Evolutionary conservation across 2,888 invertebrate genomes (phyloP), one percentile per base, ranked within the genome.

Genomic region (Hanleya hanleyi): DNA sequence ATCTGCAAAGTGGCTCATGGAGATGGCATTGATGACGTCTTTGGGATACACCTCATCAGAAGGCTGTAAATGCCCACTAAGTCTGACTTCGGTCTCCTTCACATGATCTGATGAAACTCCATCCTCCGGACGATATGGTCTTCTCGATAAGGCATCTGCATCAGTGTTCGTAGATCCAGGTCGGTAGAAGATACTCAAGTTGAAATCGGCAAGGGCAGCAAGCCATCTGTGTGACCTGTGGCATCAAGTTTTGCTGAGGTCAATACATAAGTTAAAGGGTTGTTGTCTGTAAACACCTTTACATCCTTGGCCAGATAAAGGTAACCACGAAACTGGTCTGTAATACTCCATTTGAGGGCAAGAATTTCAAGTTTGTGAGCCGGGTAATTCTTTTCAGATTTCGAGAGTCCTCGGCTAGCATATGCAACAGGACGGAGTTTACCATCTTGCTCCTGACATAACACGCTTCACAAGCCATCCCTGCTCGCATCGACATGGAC

Each of bases 261-360:
- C 0, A 73, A 50, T 7, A 69, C 61, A 57, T 72, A 75, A 1
- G 72, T 75, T 9, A 69, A 66, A 12, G 71, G 74, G 33, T 70
- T 74, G 61, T 71, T 67, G 61, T 51, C 18, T 7, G n/a, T 47
- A 57, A 57, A 57, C 4, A 57, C 57, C 26, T 57, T 4, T 26
- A 57, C 9, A 15, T 57, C 26, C 57, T 57, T 26, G 32, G 51
- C 57, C 6, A 69, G 61, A 33, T 67, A 73, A 0, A 75, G 66
- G 41, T 72, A 75, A 29, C 73, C 69, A n/a, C 26, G 29, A 35
- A 72, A 75, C 37, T 72, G 73, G 6, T 75, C 75, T 26, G 62
- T 50, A n/a, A 73, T 66, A 9, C 73, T 70, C 75, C 73, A 73
- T 32, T 75, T 75, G 1, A 75, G 33, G 49, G 75, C 72, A 1